Conservation (phyloP, 2,888 invertebrate species). For the Ophraella communa region DNA sequence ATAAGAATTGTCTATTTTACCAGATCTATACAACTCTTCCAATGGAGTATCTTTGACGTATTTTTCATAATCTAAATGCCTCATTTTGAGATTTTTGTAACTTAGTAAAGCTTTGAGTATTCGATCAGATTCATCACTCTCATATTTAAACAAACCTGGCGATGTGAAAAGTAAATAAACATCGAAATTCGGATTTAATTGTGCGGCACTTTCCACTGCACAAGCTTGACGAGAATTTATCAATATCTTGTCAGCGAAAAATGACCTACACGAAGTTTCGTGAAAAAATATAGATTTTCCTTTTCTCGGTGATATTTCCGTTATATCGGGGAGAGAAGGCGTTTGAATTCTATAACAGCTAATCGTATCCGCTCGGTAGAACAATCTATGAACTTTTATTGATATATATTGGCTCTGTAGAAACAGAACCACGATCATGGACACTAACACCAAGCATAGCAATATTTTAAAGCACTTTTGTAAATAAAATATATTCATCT, state of each 20-base stretch:
- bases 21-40: constrained; percentile 62
- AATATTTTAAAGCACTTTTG: constrained; percentile 29
- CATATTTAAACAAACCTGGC: constrained; percentile 53
- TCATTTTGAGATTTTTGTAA: constrained; percentile 63
- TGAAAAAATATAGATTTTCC: constrained; percentile 70
- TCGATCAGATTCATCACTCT: constrained; percentile 49
- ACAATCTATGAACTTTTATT: constrained; percentile 35
- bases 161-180: constrained; percentile 66
- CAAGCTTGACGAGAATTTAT: constrained; percentile 69
- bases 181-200: constrained; percentile 65
- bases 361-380: constrained; percentile 46
- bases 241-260: constrained; percentile 55
- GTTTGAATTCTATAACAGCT: constrained; percentile 48
- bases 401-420: constrained; percentile 17
- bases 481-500: constrained; percentile 31
- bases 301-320: constrained; percentile 46
- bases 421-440: constrained; percentile 9
- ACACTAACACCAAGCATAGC: constrained; percentile 20
- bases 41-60: constrained; percentile 66
- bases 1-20: constrained; percentile 61
- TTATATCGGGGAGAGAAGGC: constrained; percentile 51
- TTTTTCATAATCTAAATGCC: constrained; percentile 61
- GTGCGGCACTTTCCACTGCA: constrained; percentile 72
- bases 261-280: constrained; percentile 68
- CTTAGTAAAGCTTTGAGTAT: constrained; percentile 56